Percentiles rank a stretch among this genome's conserved stretches.
Evolutionary conservation across 2,888 invertebrate species (phyloP).

Genomic region (Lordiphosa andalusiaca): DNA sequence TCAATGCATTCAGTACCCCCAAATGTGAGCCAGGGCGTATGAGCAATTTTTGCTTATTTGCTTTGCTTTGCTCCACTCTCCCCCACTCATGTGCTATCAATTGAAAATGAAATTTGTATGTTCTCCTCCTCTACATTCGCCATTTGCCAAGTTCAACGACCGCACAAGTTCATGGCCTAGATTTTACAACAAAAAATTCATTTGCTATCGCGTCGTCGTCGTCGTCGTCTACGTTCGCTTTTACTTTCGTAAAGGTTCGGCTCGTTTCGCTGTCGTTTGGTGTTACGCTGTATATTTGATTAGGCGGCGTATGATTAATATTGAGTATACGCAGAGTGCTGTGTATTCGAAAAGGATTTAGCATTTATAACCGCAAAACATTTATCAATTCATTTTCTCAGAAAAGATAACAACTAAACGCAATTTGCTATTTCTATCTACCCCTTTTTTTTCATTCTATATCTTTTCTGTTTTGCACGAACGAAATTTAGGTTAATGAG

Average conservation of each 20-base stretch:
- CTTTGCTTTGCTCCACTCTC: too few relatives aligned
- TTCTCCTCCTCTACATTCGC: constrained; percentile 13
- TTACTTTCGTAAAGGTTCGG: constrained; percentile 63
- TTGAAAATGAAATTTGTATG: constrained; percentile 57
- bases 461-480: constrained; percentile 31
- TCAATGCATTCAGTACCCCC: constrained; percentile 4
- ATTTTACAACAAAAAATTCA: constrained; percentile 61
- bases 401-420: constrained; percentile 23
- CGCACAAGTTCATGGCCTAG: constrained; percentile 80
- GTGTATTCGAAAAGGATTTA: too few relatives aligned
- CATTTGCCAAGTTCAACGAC: constrained; percentile 78
- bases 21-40: constrained; percentile 4
- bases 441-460: not conserved
- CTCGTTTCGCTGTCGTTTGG: constrained; percentile 11
- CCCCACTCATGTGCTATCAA: constrained; percentile 31
- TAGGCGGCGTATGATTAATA: constrained; percentile 42
- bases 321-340: constrained; percentile 39
- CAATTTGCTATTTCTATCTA: constrained; percentile 12
- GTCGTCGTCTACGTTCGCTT: constrained; percentile 41
- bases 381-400: constrained; percentile 9
- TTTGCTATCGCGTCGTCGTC: constrained; percentile 38
- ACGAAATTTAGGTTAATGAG: constrained; percentile 74
- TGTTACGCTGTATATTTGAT: constrained; percentile 30
- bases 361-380: not conserved
- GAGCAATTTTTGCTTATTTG: constrained; percentile 2